Conservation (phyloP, 2,797 vertebrate genomes). For the Scolopax rusticola region DNA sequence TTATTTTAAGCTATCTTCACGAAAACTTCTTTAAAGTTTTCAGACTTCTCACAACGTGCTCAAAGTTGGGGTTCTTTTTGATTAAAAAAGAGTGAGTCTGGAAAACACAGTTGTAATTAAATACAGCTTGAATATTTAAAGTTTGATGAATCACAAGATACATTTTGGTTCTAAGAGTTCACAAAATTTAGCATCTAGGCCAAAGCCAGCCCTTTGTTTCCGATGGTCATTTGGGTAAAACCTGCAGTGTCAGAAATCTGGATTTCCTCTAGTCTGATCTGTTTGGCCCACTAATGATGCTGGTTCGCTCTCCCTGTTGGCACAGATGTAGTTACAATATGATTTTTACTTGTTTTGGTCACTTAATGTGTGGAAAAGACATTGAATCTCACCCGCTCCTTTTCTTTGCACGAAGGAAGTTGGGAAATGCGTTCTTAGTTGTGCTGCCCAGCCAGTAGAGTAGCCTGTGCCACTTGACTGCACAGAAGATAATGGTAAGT, state of each 20-base stretch:
- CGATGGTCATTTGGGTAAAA: background rate
- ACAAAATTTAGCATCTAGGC: background rate
- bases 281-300: background rate
- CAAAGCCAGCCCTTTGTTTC: background rate
- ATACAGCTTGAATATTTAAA: background rate
- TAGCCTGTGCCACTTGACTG: background rate
- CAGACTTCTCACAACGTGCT: background rate
- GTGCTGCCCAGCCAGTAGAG: background rate
- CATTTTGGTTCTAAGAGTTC: background rate
- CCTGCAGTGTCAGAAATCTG: background rate
- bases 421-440: background rate
- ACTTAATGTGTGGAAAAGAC: background rate
- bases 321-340: background rate
- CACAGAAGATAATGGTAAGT: slow-evolving; percentile 44
- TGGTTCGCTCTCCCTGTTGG: background rate
- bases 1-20: background rate
- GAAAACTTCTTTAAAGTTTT: background rate
- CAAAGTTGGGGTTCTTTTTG: background rate
- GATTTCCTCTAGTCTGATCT: background rate
- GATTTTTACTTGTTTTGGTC: background rate
- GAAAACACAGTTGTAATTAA: background rate
- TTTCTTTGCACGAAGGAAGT: background rate
- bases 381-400: background rate
- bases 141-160: background rate
- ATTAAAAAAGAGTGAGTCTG: background rate